phyloP scores from a whole-genome alignment of 2,113 vertebrate genomes.

The Lepus americanus region DNA sequence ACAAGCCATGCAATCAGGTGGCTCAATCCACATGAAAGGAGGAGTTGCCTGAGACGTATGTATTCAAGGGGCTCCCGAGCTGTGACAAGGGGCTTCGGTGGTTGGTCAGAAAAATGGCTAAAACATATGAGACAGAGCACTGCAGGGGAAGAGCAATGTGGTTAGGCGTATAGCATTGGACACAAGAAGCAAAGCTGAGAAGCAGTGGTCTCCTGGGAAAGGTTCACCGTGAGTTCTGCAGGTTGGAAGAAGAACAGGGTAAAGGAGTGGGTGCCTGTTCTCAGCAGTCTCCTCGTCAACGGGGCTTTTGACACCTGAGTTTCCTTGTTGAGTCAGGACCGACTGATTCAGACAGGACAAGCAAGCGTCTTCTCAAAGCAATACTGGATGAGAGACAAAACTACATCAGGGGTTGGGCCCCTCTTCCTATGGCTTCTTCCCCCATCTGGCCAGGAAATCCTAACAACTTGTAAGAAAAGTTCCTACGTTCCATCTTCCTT shows the following conservation, averaged over 20 bases:
- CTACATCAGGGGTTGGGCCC: background rate
- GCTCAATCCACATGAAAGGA: background rate
- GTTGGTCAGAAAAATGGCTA: background rate
- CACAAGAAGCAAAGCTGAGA: background rate
- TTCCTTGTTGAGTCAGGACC: background rate
- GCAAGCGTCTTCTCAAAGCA: background rate
- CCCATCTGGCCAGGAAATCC: background rate
- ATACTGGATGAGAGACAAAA: background rate
- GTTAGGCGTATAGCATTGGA: background rate
- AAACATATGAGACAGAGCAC: background rate
- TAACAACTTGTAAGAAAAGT: background rate
- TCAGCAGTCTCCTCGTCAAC: background rate
- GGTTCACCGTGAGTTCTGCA: background rate
- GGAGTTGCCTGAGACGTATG: background rate
- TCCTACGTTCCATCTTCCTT: background rate
- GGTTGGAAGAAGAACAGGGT: background rate
- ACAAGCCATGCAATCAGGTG: background rate
- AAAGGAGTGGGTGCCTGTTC: background rate
- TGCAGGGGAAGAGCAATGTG: background rate
- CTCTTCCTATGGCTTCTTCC: background rate
- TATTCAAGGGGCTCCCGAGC: background rate
- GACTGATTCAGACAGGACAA: background rate
- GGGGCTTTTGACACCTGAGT: background rate
- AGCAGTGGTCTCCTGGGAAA: background rate
- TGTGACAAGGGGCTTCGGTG: background rate